Base-by-base conservation (phyloP, 2,888 invertebrate species). In the Ophion slaviceki region DNA sequence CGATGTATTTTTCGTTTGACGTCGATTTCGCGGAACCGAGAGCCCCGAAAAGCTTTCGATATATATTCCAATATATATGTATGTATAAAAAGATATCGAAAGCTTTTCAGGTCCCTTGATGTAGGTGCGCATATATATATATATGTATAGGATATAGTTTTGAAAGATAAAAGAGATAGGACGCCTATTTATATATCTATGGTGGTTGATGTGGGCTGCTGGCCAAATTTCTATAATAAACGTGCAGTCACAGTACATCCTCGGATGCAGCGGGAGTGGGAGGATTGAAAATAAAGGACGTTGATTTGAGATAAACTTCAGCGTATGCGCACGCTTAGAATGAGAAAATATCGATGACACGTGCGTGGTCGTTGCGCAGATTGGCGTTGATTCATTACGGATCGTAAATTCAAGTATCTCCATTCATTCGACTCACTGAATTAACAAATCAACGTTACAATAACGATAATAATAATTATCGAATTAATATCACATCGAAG, bases 211-310 rank as follows among this genome's bases (percentile, higher is more conserved):
- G 74, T 67, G 86, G 82, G 86, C 83, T 82, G 76, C 74, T 70
- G 53, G 80, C 86, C 83, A 83, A 86, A 86, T 80, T 86, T 83
- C 83, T 83, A 83, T 67, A 72, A 86, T 83, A 82, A 86, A 80
- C 76, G 75, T 76, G 64, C 40, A 64, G 76, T 72, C 24, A 66
- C 66, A n/a, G 66, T 20, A 47, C n/a, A 32, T 32, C 59, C 68
- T 66, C 78, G 62, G 81, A 72, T 85, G 78, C 74, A 78, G 24
- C 40, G 53, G 32, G 61, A 78, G 68, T 4, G 11, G 14, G 61
- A 20, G 36, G 62, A 61, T 53, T 81, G 36, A 53, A 40, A 61
- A 40, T 45, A 67, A 67, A 67, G 45, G 57, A 72, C 53, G 53
- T 53, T 53, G 53, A 53, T 53, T 53, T 17, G 53, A 53, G 53